phyloP scores from a whole-genome alignment of 2,113 vertebrate species.

The Tichodroma muraria region DNA sequence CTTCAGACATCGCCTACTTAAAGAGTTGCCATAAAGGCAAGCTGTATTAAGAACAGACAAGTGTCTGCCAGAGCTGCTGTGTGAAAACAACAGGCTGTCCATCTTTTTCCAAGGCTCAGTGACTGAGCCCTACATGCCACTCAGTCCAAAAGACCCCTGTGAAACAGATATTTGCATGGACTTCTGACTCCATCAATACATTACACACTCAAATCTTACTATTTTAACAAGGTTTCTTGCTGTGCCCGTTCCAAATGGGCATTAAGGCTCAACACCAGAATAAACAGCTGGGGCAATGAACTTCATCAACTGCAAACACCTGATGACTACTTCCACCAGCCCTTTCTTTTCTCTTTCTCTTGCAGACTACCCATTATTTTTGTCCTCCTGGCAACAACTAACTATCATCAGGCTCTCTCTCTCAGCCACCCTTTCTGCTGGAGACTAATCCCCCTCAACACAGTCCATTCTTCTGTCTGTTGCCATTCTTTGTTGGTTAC shows the following conservation, averaged over 20 bases:
- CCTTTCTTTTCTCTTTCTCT: conserved; percentile 2
- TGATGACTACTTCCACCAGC: conserved; percentile 57
- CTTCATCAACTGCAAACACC: conserved; percentile 66
- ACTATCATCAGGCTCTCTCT: conserved; percentile 25
- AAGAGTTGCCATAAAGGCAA: not conserved
- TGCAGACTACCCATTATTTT: conserved; percentile 38
- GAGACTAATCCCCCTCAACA: not conserved
- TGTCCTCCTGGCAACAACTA: conserved; percentile 58
- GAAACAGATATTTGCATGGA: conserved; percentile 8
- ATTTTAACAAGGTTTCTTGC: conserved; percentile 54
- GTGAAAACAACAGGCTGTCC: not conserved
- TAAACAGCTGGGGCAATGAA: conserved; percentile 68
- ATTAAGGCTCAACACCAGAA: conserved; percentile 40
- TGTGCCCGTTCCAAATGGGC: conserved; percentile 55
- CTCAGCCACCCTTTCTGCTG: not conserved
- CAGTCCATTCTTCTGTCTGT: not conserved
- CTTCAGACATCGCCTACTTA: not conserved
- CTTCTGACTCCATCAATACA: conserved; percentile 22
- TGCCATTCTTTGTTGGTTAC: conserved; percentile 23
- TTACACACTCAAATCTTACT: conserved; percentile 46
- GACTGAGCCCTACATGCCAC: not conserved
- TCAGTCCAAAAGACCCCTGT: not conserved
- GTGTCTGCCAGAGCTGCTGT: not conserved
- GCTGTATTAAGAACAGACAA: not conserved
- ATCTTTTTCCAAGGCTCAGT: not conserved